Evolutionary conservation across 1,140 invertebrate genomes (phyloP), one percentile per base, ranked within the genome.

Genomic region (Leptopilina clavipes): DNA sequence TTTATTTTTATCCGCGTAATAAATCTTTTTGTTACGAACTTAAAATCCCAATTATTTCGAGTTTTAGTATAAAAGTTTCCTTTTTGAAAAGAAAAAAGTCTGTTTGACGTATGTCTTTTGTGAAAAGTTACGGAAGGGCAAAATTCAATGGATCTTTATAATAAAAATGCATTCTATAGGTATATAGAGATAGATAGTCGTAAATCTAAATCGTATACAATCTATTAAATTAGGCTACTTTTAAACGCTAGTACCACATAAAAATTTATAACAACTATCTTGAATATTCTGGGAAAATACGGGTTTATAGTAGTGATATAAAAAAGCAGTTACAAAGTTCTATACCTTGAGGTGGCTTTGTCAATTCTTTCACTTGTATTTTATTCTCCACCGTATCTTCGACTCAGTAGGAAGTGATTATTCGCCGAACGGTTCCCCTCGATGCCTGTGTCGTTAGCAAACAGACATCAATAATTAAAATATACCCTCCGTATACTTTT

Each of bases 201-300:
- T 54, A 54, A 54, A 54, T 54, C 19, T 54, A 18, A 54, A 54
- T 54, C 52, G 52, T 54, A 18, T 11, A 54, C 52, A 54, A 54
- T 54, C 52, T 54, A 19, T 54, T 54, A 54, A 54, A 54, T 54
- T 54, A 54, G 52, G 52, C 17, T 54, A 54, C 52, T 18, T 54
- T 54, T 54, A 76, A 59, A 76, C 71, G 73, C 17, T 43, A 45
- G 71, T 56, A 72, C 44, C 76, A 71, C 48, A 76, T 19, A 19
- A 54, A 19, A 54, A 5, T 10, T 18, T 19, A n/a, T 54, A 54
- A 54, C 19, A 19, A 54, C 52, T 14, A 54, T 54, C 52, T 17
- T 54, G 19, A n/a, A 54, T 54, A 54, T 54, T 54, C 52, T 54
- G 52, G 5, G 52, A 54, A 54, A 54, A 40, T 54, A 19, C 52